A percentile compares a stretch with the other conserved stretches of the same genome.
These are phyloP conservation scores for Linurgus olivaceus DNA, from an alignment of 2,797 vertebrate species.

Conservation along the genomic window DNA sequence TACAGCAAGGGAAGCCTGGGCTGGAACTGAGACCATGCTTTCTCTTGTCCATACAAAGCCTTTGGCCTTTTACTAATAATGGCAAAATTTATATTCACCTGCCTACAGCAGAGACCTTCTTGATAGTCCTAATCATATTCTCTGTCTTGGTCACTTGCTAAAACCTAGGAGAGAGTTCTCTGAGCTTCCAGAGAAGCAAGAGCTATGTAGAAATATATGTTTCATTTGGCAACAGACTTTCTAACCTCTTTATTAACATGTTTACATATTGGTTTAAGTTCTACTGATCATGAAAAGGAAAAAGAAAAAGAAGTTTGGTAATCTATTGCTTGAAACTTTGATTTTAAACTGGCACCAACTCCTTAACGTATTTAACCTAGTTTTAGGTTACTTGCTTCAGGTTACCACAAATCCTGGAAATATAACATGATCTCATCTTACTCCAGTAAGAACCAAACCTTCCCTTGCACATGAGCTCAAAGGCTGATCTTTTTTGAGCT, in stretches of 20 bases:
- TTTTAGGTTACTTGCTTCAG: neutral
- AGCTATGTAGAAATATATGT: neutral
- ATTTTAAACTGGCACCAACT: neutral
- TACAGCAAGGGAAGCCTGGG: neutral
- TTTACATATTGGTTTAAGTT: neutral
- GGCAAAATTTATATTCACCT: neutral
- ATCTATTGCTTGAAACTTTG: neutral
- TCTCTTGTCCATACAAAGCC: neutral
- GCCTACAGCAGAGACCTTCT: neutral
- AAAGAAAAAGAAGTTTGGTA: neutral
- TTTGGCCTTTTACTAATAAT: neutral
- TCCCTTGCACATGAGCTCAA: neutral
- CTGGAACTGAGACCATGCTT: neutral
- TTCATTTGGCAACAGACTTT: neutral
- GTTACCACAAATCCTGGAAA: neutral
- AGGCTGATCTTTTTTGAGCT: slow-evolving; percentile 24
- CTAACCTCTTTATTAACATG: neutral
- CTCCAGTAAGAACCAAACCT: neutral
- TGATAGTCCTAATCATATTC: neutral
- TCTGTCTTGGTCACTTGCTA: neutral
- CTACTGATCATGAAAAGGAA: neutral
- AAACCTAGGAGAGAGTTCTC: neutral
- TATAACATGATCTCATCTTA: neutral
- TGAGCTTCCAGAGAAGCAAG: neutral
- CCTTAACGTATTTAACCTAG: neutral